Evolutionary conservation across 2,113 vertebrate genomes (phyloP).

Genomic region (Limanda limanda): DNA sequence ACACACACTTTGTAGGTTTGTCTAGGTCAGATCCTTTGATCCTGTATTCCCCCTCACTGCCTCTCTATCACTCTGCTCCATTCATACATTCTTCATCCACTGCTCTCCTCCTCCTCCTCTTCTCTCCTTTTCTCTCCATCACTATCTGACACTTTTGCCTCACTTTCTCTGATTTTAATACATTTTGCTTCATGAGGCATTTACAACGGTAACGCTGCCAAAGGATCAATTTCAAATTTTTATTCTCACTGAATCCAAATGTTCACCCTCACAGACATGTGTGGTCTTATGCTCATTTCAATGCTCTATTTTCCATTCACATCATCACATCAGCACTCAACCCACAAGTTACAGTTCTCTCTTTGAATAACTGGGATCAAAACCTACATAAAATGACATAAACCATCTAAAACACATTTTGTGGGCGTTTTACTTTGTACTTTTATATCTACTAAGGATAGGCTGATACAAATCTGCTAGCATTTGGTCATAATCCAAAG

Average conservation of each 20-base stretch:
- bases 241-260: slow-evolving; percentile 26
- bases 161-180: slow-evolving; percentile 41
- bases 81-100: slow-evolving; percentile 32
- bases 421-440: no score
- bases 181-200: slow-evolving; percentile 46
- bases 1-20: slow-evolving; percentile 40
- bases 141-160: slow-evolving; percentile 6
- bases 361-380: no score
- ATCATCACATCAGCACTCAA: no score
- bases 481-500: no score
- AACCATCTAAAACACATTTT: no score
- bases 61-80: slow-evolving; percentile 15
- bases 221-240: slow-evolving; percentile 41
- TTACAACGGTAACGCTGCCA: slow-evolving; percentile 13
- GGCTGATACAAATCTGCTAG: no score
- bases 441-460: not conserved
- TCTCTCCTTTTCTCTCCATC: not conserved
- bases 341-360: no score
- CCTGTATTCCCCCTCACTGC: slow-evolving; percentile 50
- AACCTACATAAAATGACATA: no score
- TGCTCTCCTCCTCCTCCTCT: not conserved
- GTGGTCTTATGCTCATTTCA: not conserved
- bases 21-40: slow-evolving; percentile 54
- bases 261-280: not conserved
- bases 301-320: no score